These are phyloP conservation scores for Cyanoliseus patagonus DNA, from an alignment of 2,113 vertebrate species.

Conservation along the genomic window DNA sequence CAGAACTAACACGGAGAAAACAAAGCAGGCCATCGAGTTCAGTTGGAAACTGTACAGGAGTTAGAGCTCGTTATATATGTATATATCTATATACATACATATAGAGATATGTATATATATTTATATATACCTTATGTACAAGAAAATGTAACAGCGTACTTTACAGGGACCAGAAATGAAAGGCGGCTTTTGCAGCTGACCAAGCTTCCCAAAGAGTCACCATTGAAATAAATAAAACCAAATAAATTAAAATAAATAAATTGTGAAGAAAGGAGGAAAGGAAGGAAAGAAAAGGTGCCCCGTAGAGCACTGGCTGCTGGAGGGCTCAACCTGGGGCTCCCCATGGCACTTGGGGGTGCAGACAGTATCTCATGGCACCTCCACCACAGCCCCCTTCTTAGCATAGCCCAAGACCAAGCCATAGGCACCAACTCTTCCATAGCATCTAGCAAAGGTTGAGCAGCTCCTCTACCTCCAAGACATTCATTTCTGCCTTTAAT, in stretches of 20 bases:
- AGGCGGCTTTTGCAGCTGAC: constrained; percentile 54
- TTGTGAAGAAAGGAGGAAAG: not conserved
- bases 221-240: not conserved
- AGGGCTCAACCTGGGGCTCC: not conserved
- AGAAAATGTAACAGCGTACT: constrained; percentile 50
- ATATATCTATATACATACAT: constrained; percentile 67
- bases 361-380: not conserved
- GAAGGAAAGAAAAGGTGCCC: not conserved
- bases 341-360: not conserved
- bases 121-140: constrained; percentile 76
- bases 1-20: constrained; percentile 61
- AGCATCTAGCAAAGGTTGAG: not conserved
- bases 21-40: constrained; percentile 40
- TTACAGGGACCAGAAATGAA: constrained; percentile 43
- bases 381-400: not conserved
- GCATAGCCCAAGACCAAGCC: accelerated
- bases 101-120: constrained; percentile 72
- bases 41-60: constrained; percentile 65
- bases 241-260: not conserved
- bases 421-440: not conserved
- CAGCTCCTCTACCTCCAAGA: not conserved
- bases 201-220: constrained; percentile 1
- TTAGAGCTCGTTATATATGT: constrained; percentile 22
- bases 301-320: accelerated
- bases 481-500: not conserved